Percentiles rank a stretch among this genome's conserved stretches.
Evolutionary conservation across 37 sponge, comb jelly and placozoan species (phyloP).

Genomic region (Halichondria panicea): DNA sequence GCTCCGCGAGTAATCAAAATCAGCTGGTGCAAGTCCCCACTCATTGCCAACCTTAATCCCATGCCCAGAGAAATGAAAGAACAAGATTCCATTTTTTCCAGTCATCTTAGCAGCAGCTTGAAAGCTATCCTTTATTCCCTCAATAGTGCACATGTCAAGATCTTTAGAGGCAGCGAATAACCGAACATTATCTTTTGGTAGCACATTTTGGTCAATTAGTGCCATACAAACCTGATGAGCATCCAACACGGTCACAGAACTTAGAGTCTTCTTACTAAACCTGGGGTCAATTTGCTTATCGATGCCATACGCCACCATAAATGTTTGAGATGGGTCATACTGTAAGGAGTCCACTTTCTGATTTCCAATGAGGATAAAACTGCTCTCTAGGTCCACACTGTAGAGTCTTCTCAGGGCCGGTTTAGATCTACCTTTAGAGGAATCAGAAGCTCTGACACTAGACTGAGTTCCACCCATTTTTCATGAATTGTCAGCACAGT

Average conservation of each 20-base stretch:
- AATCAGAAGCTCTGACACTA: too few species aligned
- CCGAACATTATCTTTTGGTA: constrained; percentile 10
- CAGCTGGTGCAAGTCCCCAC: constrained; percentile 41
- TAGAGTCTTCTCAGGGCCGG: too few species aligned
- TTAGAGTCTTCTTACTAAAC: constrained; percentile 12
- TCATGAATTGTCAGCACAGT: too few species aligned
- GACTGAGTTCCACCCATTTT: too few species aligned
- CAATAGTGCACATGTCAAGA: constrained; percentile 9
- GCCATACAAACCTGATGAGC: constrained; percentile 2
- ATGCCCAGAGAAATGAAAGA: constrained; percentile 65
- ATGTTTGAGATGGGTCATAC: constrained; percentile 57
- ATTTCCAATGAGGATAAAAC: too few species aligned
- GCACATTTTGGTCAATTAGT: background rate
- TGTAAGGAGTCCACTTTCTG: constrained; percentile 3
- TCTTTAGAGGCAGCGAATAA: constrained; percentile 8
- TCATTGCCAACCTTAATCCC: constrained; percentile 29
- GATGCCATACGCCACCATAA: constrained; percentile 44
- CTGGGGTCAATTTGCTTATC: constrained; percentile 35
- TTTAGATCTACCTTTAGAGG: too few species aligned
- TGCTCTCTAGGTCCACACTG: too few species aligned
- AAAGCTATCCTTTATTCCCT: constrained; percentile 37
- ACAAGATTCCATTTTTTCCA: constrained; percentile 37
- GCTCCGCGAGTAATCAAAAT: constrained; percentile 25
- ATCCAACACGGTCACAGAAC: constrained; percentile 3
- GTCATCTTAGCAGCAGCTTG: constrained; percentile 37